phyloP scores from a whole-genome alignment of 2,888 invertebrate species.

The Drosophila neonasuta region DNA sequence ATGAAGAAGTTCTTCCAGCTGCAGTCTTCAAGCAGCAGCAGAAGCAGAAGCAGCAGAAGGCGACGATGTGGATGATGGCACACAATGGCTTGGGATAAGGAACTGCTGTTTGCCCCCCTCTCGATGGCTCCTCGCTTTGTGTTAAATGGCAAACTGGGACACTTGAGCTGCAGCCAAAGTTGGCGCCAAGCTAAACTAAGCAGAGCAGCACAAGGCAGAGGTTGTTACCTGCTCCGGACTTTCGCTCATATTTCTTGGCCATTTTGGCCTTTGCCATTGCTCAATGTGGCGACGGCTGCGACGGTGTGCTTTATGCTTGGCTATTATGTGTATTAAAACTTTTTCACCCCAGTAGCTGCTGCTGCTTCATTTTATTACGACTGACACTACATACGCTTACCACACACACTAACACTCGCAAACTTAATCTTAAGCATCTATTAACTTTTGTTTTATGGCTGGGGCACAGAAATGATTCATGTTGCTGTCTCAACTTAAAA shows the following conservation, averaged over 20 bases:
- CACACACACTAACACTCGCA: slow-evolving; percentile 19
- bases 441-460: slow-evolving; percentile 75
- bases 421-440: slow-evolving; percentile 50
- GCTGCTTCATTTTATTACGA: slow-evolving; percentile 70
- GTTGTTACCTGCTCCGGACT: slow-evolving; percentile 21
- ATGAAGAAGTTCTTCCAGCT: slow-evolving; percentile 66
- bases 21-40: slow-evolving; percentile 23
- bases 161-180: slow-evolving; percentile 73
- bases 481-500: slow-evolving; percentile 40
- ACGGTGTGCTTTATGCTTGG: slow-evolving; percentile 55
- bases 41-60: slow-evolving; percentile 6
- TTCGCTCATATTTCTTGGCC: slow-evolving; percentile 67
- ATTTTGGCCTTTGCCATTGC: slow-evolving; percentile 55
- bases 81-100: slow-evolving; percentile 29
- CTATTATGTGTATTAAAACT: slow-evolving; percentile 77
- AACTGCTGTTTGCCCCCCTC: neutral
- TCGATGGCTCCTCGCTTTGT: slow-evolving; percentile 37
- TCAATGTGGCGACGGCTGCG: slow-evolving; percentile 46
- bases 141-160: slow-evolving; percentile 78
- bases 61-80: slow-evolving; percentile 33
- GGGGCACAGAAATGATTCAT: slow-evolving; percentile 63
- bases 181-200: slow-evolving; percentile 49
- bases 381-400: slow-evolving; percentile 53
- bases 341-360: slow-evolving; percentile 60
- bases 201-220: slow-evolving; percentile 12